These are phyloP conservation scores for Leptonema lineaticorne DNA, from an alignment of 1,140 invertebrate genomes.

Conservation along the genomic window DNA sequence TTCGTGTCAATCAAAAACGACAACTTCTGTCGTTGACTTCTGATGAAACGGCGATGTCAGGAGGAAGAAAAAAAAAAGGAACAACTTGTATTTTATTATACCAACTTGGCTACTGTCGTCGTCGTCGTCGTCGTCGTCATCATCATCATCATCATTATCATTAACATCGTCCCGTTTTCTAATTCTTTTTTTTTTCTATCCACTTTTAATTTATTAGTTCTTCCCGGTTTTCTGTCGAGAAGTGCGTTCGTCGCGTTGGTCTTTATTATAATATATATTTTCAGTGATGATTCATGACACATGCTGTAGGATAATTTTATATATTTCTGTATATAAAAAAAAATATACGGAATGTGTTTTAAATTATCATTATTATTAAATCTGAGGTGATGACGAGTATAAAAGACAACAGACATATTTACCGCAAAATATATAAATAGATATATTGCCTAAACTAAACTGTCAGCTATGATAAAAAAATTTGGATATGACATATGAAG, in stretches of 20 bases:
- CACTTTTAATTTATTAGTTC: too few relatives aligned
- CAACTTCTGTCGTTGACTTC: background rate
- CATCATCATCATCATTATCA: constrained; percentile 3
- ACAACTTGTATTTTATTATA: background rate
- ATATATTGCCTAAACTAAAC: too few relatives aligned
- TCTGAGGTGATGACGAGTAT: too few relatives aligned
- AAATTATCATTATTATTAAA: too few relatives aligned
- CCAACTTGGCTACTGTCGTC: background rate
- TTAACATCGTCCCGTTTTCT: background rate
- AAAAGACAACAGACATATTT: too few relatives aligned
- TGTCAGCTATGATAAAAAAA: too few relatives aligned
- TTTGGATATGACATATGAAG: too few relatives aligned
- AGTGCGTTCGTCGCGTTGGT: background rate
- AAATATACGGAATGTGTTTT: too few relatives aligned
- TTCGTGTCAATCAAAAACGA: background rate
- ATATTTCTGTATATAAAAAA: too few relatives aligned
- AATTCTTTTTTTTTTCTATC: background rate
- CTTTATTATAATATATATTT: background rate
- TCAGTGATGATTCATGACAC: background rate
- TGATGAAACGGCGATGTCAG: background rate
- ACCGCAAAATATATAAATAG: too few relatives aligned
- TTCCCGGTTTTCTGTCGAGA: background rate
- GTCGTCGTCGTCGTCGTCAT: background rate
- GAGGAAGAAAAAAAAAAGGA: background rate
- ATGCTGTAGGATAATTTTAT: too few relatives aligned